Evolutionary conservation across 23 tunicate genomes (phyloP).

Genomic region (Botrylloides violaceus): DNA sequence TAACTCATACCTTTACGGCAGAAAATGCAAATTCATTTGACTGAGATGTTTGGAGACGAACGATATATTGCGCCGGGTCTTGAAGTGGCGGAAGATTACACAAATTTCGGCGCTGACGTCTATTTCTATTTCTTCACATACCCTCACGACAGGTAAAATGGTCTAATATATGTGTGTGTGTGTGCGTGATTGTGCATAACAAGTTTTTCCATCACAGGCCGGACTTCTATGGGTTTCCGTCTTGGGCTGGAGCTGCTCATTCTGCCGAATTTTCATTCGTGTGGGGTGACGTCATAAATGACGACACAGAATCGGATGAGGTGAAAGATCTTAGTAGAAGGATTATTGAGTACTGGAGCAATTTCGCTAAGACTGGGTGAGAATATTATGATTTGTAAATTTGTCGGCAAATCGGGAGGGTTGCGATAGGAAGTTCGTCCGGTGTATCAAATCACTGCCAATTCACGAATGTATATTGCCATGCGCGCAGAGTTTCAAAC

Average conservation of each 20-base stretch:
- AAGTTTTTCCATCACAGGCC: not conserved
- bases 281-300: slow-evolving; percentile 32
- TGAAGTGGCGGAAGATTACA: slow-evolving; percentile 15
- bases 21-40: slow-evolving; percentile 29
- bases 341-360: slow-evolving; percentile 32
- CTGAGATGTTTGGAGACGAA: slow-evolving; percentile 25
- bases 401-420: not conserved
- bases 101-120: slow-evolving; percentile 16
- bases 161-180: not conserved
- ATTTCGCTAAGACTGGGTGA: slow-evolving; percentile 41
- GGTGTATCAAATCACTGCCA: too few relatives aligned
- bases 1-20: too few relatives aligned
- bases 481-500: too few relatives aligned
- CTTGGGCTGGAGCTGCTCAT: slow-evolving; percentile 32
- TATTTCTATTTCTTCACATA: slow-evolving; percentile 26
- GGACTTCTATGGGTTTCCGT: slow-evolving; percentile 15
- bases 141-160: slow-evolving; percentile 5
- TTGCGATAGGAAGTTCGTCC: too few relatives aligned
- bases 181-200: not conserved
- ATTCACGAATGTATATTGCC: too few relatives aligned
- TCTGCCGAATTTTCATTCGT: slow-evolving; percentile 29
- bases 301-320: slow-evolving; percentile 10
- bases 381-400: not conserved
- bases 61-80: slow-evolving; percentile 21
- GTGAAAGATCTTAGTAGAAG: slow-evolving; percentile 13